These are phyloP conservation scores for Drosophila nr. fundita DNA, from an alignment of 2,888 invertebrate species.

Conservation along the genomic window DNA sequence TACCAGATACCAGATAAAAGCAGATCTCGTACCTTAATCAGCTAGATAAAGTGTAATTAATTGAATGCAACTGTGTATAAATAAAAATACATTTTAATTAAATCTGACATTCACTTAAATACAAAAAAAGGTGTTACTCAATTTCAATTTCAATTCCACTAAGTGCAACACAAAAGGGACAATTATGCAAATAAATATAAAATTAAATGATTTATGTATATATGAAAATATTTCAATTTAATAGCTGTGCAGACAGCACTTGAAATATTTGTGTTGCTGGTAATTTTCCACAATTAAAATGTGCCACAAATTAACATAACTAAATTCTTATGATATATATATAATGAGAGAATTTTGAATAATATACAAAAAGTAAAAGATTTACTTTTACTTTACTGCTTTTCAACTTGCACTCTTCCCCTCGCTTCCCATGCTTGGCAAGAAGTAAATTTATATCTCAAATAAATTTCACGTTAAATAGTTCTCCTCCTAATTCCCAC, in stretches of 20 bases:
- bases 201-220: not conserved
- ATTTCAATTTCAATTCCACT: not conserved
- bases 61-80: conserved; percentile 5
- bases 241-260: conserved; percentile 3
- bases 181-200: not conserved
- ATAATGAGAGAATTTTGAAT: not conserved
- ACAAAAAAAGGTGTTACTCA: not conserved
- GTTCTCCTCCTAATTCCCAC: not conserved
- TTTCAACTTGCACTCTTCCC: not conserved
- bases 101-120: not conserved
- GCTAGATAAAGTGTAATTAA: conserved; percentile 11
- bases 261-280: conserved; percentile 15
- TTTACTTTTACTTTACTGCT: too few relatives aligned
- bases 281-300: conserved; percentile 3
- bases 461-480: not conserved
- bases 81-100: not conserved
- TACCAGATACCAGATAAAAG: not conserved
- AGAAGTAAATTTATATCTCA: not conserved
- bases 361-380: not conserved
- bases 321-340: not conserved
- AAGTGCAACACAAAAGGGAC: not conserved
- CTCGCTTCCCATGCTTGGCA: too few relatives aligned
- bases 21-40: not conserved
- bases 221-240: not conserved
- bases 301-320: conserved; percentile 4